Conservation (phyloP, 1,140 invertebrate genomes). For the Aphelenchoides besseyi region DNA sequence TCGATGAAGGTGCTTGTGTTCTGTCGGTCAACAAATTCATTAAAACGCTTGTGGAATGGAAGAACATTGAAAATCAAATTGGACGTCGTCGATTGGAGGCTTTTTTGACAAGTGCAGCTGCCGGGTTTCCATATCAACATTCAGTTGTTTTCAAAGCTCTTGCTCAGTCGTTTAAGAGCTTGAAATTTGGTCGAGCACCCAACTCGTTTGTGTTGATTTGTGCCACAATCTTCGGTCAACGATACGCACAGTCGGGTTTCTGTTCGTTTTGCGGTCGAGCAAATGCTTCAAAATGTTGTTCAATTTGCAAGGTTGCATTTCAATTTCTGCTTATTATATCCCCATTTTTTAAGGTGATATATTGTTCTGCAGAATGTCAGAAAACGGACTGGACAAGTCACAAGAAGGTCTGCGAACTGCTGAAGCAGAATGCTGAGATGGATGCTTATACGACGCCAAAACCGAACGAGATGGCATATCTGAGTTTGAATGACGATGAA, state of each 20-base stretch:
- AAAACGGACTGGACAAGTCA: slow-evolving; percentile 91
- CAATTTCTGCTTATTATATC: slow-evolving; percentile 18
- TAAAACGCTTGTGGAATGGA: slow-evolving; percentile 4
- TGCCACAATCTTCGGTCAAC: slow-evolving; percentile 77
- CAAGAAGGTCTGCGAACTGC: slow-evolving; percentile 73
- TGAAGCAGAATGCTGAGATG: slow-evolving; percentile 11
- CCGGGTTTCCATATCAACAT: slow-evolving; percentile 56
- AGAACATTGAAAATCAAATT: slow-evolving; percentile 10
- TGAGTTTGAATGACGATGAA: neutral
- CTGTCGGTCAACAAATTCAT: neutral
- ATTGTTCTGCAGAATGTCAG: slow-evolving; percentile 90
- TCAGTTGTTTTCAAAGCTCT: slow-evolving; percentile 50
- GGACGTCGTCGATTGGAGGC: slow-evolving; percentile 32
- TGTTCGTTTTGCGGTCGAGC: slow-evolving; percentile 86
- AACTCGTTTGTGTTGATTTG: slow-evolving; percentile 73
- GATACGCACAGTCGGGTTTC: slow-evolving; percentile 72
- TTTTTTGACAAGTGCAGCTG: slow-evolving; percentile 44
- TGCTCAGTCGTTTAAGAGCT: slow-evolving; percentile 26
- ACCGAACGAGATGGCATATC: neutral
- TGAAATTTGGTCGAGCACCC: slow-evolving; percentile 61
- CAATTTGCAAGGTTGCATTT: slow-evolving; percentile 77
- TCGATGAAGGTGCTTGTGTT: neutral
- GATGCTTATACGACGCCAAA: neutral
- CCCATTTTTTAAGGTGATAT: slow-evolving; percentile 70
- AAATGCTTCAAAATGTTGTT: slow-evolving; percentile 83